These are phyloP conservation scores for Phodopus roborovskii DNA, from an alignment of 2,113 vertebrate species.

Conservation along the genomic window DNA sequence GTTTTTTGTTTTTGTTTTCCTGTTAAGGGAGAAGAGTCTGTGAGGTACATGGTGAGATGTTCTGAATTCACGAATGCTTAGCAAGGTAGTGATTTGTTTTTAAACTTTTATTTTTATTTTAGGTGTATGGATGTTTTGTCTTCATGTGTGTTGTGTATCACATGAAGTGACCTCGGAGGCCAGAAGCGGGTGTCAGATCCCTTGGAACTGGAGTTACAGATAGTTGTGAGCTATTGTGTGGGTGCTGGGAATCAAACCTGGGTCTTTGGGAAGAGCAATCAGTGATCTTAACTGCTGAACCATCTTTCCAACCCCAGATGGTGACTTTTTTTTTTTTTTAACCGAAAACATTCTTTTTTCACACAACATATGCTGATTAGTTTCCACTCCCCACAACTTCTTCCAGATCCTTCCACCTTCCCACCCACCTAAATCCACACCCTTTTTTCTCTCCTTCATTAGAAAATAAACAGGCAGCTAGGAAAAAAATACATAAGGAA, in stretches of 20 bases:
- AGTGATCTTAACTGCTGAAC: background rate
- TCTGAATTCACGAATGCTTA: background rate
- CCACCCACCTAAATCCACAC: background rate
- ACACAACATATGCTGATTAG: background rate
- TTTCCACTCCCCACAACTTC: background rate
- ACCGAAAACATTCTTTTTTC: background rate
- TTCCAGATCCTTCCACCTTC: background rate
- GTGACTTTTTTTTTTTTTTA: background rate
- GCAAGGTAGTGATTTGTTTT: background rate
- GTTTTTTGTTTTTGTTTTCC: background rate
- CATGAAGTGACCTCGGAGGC: background rate
- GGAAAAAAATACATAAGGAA: background rate
- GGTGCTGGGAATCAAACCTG: background rate
- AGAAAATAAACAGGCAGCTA: background rate
- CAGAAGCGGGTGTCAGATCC: background rate
- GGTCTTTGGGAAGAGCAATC: background rate
- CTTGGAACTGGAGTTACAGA: background rate
- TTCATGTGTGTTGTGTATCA: background rate
- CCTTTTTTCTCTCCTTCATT: background rate
- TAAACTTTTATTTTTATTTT: background rate
- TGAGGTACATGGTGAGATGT: background rate
- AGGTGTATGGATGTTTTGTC: background rate
- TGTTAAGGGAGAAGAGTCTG: background rate
- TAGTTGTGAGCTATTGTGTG: background rate
- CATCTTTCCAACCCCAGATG: background rate